Evolutionary conservation across 2,113 vertebrate genomes (phyloP), one percentile per base, ranked within the genome.

Genomic region (Oncorhynchus nerka): DNA sequence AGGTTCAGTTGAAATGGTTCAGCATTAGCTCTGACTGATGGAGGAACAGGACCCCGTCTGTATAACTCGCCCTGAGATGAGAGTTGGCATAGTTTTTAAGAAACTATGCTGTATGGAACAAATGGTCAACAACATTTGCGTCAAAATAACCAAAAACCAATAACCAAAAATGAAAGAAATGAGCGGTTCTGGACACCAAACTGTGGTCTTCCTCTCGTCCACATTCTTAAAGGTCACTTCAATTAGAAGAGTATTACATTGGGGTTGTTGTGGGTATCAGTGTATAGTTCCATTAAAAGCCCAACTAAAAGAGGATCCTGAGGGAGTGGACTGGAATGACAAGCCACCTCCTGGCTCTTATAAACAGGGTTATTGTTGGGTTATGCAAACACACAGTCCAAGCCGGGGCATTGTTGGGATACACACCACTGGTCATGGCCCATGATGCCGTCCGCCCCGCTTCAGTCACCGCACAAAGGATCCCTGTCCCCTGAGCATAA

Each of bases 1-100:
- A 84, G 81, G 87, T 75, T 86, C 85, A 85, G 89, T 85, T 90
- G 87, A 89, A 89, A 87, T 75, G 84, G 91, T 92, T 92, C 92
- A 91, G 90, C 82, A 93, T 93, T 91, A 89, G 88, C 90, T 80
- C 80, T 76, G 75, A 88, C 81, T 61, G 51, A 67, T 67, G 81
- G 80, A 83, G 83, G 72, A 78, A 65, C 57, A 73, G 71, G 30
- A 79, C 79, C 20, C 68, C 5, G 45, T 48, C n/a, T 89, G 85
- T 79, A 78, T 89, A 86, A 79, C 73, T 88, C 71, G 77, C 84
- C 85, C 19, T 68, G 67, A 68, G 59, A 62, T 70, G 67, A 59
- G 67, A 28, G 70, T 71, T 55, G 1, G 20, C 2, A 12, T 51
- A 55, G 13, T 19, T 15, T 19, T 55, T 55, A 19, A 16, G 16